Base-by-base conservation (phyloP, 2,797 vertebrate genomes). In the Hippoglossus hippoglossus region DNA sequence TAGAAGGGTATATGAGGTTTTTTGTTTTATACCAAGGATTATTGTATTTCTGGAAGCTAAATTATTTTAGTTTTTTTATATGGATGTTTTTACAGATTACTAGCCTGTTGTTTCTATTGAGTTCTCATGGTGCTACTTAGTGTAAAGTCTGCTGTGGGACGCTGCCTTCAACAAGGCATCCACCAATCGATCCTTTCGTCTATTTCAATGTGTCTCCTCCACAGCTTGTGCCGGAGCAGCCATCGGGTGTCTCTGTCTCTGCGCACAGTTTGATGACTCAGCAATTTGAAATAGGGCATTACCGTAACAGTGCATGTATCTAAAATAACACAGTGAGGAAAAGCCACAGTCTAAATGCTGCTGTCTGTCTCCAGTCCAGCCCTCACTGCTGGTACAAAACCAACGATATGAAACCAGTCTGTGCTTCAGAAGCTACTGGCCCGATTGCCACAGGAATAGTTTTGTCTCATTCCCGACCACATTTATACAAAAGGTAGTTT, bases 251-350 rank as follows among this genome's bases (percentile, higher is more conserved):
- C 69, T 80, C 58, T 21, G 46, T 75, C 69, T 80, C 59, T 55
- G 24, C 54, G 21, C 75, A 71, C 67, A 26, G 67, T 63, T 54
- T 60, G 57, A 66, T 89, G 87, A 89, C 67, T 91, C 82, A 73
- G 83, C 84, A 86, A 69, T 87, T 90, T 77, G 83, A 91, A 93
- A 88, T 73, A 84, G 82, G 81, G 77, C 83, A 91, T 91, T 92
- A 86, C 79, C 60, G 73, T 70, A 75, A 76, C 65, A 65, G 73
- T n/a, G 56, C 28, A 19, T 69, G 41, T 65, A 71, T 79, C 75
- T 73, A 39, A 73, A 88, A 89, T 90, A 60, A 88, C 74, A 86
- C 63, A 24, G 72, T 66, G 73, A 79, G 49, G 82, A 81, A 90
- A 87, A 89, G 36, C 89, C 89, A 79, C 84, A 83, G 75, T 75